Evolutionary conservation across 2,113 vertebrate genomes (phyloP).

Genomic region (Sciurus niger): DNA sequence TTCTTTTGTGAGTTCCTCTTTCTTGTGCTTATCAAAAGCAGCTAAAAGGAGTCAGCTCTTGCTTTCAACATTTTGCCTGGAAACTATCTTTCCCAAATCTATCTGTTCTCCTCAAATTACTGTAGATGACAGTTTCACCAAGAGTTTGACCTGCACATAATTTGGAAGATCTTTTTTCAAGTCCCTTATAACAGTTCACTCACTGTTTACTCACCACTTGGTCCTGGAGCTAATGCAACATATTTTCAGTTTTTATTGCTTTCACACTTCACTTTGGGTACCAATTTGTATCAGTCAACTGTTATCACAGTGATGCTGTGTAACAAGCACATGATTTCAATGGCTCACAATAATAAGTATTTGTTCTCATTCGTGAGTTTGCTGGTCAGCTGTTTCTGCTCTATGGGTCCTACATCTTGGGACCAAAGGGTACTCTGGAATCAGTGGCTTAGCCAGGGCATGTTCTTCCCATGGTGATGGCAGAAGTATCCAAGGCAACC

Average conservation of each 20-base stretch:
- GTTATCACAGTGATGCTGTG: not conserved
- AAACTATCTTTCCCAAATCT: not conserved
- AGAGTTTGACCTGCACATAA: not conserved
- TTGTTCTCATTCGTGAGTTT: not conserved
- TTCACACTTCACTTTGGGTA: not conserved
- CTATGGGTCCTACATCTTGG: not conserved
- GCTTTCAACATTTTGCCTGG: conserved; percentile 35
- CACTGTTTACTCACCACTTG: not conserved
- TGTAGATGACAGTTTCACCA: not conserved
- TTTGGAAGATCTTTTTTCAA: not conserved
- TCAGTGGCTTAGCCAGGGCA: not conserved
- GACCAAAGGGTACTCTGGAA: not conserved
- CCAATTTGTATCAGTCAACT: conserved; percentile 24
- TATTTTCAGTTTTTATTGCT: not conserved
- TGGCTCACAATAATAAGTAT: not conserved
- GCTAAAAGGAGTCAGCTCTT: not conserved
- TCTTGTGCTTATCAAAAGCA: conserved; percentile 35
- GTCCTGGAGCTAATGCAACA: not conserved
- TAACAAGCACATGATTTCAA: not conserved
- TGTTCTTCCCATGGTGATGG: not conserved
- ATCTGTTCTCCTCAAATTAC: not conserved
- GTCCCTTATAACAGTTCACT: not conserved
- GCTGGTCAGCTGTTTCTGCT: not conserved
- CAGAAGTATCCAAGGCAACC: not conserved
- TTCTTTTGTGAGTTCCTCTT: conserved; percentile 27